A percentile compares a stretch with the other conserved stretches of the same genome.
Conservation (phyloP, 2,888 invertebrate genomes). For the Lasioglossum malachurum region DNA sequence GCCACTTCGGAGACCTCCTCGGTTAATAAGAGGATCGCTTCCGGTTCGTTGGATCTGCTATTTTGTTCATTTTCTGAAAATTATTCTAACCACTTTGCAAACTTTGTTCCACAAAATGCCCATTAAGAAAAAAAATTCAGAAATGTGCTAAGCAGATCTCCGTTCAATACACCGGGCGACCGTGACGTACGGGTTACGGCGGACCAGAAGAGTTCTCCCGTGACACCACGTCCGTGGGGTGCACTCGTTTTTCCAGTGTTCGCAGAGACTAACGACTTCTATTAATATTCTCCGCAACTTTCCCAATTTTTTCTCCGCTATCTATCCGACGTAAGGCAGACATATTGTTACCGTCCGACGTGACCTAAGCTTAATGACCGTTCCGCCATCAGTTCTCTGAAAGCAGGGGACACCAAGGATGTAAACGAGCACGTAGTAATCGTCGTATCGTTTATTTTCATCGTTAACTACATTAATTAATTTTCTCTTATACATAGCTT, state of each 20-base stretch:
- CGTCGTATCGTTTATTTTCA: constrained; percentile 72
- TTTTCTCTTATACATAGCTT: constrained; percentile 70
- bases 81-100: not conserved
- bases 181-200: not conserved
- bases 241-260: not conserved
- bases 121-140: not conserved
- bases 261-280: not conserved
- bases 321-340: not conserved
- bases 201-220: not conserved
- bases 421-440: constrained; percentile 53
- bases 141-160: not conserved
- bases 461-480: constrained; percentile 75
- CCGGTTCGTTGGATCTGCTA: not conserved
- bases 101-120: not conserved
- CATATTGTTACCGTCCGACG: constrained; percentile 14
- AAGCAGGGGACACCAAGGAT: not conserved
- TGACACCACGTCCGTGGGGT: not conserved
- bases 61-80: not conserved
- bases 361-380: constrained; percentile 2
- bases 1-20: not conserved
- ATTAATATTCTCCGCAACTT: constrained; percentile 5
- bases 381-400: constrained; percentile 5
- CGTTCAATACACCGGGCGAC: not conserved
- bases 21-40: not conserved
- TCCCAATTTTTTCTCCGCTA: not conserved